Conservation (phyloP, 2,797 vertebrate genomes). For the Helicolenus hilgendorfi region DNA sequence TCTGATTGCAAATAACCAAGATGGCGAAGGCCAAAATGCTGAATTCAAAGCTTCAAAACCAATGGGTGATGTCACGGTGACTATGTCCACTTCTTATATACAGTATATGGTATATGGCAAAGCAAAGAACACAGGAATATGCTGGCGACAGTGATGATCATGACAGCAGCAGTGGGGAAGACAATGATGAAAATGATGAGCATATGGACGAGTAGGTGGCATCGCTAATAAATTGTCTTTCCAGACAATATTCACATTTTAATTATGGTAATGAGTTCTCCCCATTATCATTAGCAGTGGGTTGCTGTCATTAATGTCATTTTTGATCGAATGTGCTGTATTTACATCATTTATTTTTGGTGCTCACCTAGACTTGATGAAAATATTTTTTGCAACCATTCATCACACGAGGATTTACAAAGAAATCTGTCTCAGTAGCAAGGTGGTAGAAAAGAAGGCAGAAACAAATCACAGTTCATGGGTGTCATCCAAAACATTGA, state of each 20-base stretch:
- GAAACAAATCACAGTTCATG: neutral
- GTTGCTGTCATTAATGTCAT: slow-evolving; percentile 54
- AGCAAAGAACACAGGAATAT: neutral
- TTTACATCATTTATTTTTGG: slow-evolving; percentile 26
- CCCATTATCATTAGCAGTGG: slow-evolving; percentile 60
- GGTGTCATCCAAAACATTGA: neutral
- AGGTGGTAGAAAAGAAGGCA: neutral
- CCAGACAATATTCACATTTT: slow-evolving; percentile 50
- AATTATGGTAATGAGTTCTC: slow-evolving; percentile 62
- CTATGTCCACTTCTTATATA: too few species aligned
- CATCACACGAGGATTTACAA: neutral
- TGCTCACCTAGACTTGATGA: neutral
- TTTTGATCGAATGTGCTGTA: slow-evolving; percentile 48
- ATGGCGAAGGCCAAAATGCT: neutral
- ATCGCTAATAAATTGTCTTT: slow-evolving; percentile 42
- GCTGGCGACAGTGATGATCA: neutral
- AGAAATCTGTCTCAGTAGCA: neutral
- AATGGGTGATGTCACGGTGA: too few species aligned
- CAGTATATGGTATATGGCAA: neutral
- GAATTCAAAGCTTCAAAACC: too few species aligned
- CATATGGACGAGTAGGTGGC: neutral
- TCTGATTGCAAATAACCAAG: too few species aligned
- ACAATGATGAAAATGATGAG: slow-evolving; percentile 44
- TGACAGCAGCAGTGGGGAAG: slow-evolving; percentile 4
- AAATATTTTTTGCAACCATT: neutral